A percentile compares a stretch with the other conserved stretches of the same genome.
phyloP scores from a whole-genome alignment of 2,797 vertebrate species.

The Bucorvus abyssinicus region DNA sequence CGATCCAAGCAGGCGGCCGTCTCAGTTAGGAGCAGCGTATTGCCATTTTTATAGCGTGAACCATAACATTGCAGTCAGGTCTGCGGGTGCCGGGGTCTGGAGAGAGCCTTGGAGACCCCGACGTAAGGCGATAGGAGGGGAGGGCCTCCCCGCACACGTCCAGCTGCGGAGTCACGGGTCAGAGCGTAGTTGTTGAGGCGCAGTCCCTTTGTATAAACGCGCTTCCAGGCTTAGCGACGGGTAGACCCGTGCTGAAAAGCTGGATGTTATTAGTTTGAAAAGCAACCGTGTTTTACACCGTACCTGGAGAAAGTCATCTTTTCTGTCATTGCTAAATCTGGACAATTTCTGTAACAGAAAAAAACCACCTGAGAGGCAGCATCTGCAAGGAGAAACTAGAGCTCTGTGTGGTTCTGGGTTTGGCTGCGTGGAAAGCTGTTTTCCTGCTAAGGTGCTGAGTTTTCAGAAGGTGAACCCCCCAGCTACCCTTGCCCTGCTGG shows the following conservation, averaged over 20 bases:
- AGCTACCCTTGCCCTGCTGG: background rate
- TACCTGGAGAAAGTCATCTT: background rate
- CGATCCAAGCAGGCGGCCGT: background rate
- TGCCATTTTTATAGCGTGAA: background rate
- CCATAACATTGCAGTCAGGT: background rate
- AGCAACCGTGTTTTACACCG: background rate
- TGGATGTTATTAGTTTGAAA: background rate
- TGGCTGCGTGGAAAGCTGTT: background rate
- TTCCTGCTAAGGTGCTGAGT: background rate
- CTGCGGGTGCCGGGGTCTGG: background rate
- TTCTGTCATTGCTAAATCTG: background rate
- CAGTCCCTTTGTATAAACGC: background rate
- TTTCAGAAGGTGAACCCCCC: background rate
- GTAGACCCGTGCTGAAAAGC: background rate
- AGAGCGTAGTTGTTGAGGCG: background rate
- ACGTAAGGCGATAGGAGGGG: background rate
- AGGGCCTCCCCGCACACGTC: background rate
- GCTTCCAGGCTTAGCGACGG: background rate
- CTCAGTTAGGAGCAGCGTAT: background rate
- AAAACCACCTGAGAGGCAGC: background rate
- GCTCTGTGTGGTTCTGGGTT: background rate
- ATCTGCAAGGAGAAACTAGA: background rate
- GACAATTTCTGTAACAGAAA: background rate
- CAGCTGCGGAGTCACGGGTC: background rate
- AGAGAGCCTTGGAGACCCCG: background rate